Conservation (phyloP, 2,888 invertebrate genomes). For the Cetonia aurata region DNA sequence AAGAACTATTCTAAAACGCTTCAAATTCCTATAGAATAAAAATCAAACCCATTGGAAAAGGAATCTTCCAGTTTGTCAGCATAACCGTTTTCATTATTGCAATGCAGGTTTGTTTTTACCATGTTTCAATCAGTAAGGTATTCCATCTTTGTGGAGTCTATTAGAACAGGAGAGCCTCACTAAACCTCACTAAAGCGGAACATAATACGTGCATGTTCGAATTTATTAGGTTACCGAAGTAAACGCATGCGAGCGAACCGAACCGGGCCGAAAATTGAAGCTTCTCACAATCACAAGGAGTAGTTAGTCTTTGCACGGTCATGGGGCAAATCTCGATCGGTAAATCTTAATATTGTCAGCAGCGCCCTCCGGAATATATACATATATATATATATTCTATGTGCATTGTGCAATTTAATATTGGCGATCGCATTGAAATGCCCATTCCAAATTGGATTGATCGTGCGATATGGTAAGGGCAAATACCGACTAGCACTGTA, state of each 20-base stretch:
- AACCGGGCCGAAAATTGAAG: slow-evolving; percentile 7
- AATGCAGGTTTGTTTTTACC: too few species aligned
- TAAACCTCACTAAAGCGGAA: too few species aligned
- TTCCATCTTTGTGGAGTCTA: too few species aligned
- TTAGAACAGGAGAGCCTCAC: too few species aligned
- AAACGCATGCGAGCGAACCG: slow-evolving; percentile 12
- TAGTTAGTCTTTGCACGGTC: slow-evolving; percentile 38
- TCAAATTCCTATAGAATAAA: too few species aligned
- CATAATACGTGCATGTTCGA: too few species aligned
- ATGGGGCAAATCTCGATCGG: slow-evolving; percentile 54
- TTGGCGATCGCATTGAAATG: slow-evolving; percentile 61
- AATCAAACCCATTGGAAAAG: too few species aligned
- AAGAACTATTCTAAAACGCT: too few species aligned
- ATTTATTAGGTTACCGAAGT: slow-evolving; percentile 24
- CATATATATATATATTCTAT: slow-evolving; percentile 46
- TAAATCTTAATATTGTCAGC: slow-evolving; percentile 62
- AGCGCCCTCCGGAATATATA: slow-evolving; percentile 49
- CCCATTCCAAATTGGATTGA: slow-evolving; percentile 64
- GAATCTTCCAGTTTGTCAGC: too few species aligned
- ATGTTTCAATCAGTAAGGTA: too few species aligned
- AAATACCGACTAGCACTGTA: neutral
- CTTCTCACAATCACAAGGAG: slow-evolving; percentile 20
- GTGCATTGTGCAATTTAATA: slow-evolving; percentile 55
- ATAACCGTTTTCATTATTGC: too few species aligned
- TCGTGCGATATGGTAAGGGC: slow-evolving; percentile 60